Percentiles rank a stretch among this genome's conserved stretches.
These are phyloP conservation scores for Rattus rattus DNA, from an alignment of 2,113 vertebrate species.

Conservation along the genomic window DNA sequence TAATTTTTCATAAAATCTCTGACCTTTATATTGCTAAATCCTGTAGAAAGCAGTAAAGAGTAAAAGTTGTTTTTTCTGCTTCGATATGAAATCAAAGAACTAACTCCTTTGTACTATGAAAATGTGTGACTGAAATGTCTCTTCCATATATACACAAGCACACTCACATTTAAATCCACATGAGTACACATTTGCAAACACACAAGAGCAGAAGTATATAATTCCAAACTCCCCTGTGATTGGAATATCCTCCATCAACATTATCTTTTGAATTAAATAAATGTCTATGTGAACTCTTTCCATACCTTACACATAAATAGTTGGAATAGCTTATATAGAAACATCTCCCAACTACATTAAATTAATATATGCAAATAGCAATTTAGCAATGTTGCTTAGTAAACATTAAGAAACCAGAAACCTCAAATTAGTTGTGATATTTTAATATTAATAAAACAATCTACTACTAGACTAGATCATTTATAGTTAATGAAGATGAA, in stretches of 20 bases:
- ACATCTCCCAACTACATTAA: not conserved
- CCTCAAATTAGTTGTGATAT: not conserved
- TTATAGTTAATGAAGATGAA: not conserved
- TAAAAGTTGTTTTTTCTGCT: not conserved
- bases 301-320: not conserved
- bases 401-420: conserved; percentile 13
- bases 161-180: not conserved
- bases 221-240: not conserved
- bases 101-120: not conserved
- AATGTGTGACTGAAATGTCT: not conserved
- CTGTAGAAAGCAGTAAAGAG: not conserved
- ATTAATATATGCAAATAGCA: not conserved
- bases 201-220: not conserved
- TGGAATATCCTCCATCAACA: not conserved
- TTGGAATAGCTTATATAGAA: not conserved
- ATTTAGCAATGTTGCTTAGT: not conserved
- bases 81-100: conserved; percentile 10
- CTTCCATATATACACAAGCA: not conserved
- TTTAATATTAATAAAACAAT: conserved; percentile 5
- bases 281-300: not conserved
- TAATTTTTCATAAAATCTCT: not conserved
- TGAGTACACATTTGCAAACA: not conserved
- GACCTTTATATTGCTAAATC: not conserved
- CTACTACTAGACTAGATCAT: not conserved
- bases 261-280: not conserved